A percentile compares a stretch with the other conserved stretches of the same genome.
phyloP scores from a whole-genome alignment of 2,888 invertebrate species.

The Dryomyza anilis region DNA sequence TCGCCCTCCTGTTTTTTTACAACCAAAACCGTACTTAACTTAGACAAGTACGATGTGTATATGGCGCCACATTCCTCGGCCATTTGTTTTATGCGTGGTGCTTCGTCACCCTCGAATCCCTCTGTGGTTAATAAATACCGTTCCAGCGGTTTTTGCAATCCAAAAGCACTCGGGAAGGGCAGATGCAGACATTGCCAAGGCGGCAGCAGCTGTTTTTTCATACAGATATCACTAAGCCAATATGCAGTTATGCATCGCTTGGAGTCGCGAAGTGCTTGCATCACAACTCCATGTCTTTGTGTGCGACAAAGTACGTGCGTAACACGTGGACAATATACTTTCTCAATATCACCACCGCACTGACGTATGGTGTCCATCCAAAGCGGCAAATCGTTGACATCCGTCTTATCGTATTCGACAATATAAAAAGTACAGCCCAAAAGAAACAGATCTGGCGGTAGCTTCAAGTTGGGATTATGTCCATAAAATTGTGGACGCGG shows the following conservation, averaged over 20 bases:
- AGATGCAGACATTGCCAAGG: slow-evolving; percentile 95
- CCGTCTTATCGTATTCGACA: slow-evolving; percentile 78
- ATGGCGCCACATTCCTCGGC: slow-evolving; percentile 85
- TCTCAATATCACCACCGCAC: slow-evolving; percentile 88
- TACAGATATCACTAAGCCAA: slow-evolving; percentile 91
- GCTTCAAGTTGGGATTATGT: slow-evolving; percentile 88
- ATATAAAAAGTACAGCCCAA: slow-evolving; percentile 93
- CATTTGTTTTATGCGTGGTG: slow-evolving; percentile 81
- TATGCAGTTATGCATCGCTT: slow-evolving; percentile 80
- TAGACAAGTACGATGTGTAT: slow-evolving; percentile 76
- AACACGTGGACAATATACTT: slow-evolving; percentile 80
- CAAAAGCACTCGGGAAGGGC: slow-evolving; percentile 72
- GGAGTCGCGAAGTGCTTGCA: slow-evolving; percentile 74
- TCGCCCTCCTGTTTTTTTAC: slow-evolving; percentile 83
- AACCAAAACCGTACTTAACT: slow-evolving; percentile 78
- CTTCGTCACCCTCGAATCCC: slow-evolving; percentile 89
- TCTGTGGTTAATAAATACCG: slow-evolving; percentile 83
- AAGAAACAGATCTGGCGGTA: slow-evolving; percentile 87
- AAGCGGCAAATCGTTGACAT: slow-evolving; percentile 66
- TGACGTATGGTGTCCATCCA: slow-evolving; percentile 78
- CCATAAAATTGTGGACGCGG: slow-evolving; percentile 85
- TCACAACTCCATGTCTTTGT: slow-evolving; percentile 87
- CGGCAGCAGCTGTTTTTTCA: slow-evolving; percentile 82
- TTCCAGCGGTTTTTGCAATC: slow-evolving; percentile 72
- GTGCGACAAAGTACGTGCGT: slow-evolving; percentile 93